Evolutionary conservation across 2,888 invertebrate species (phyloP), one percentile per base, ranked within the genome.

Genomic region (Lochmaea crataegi): DNA sequence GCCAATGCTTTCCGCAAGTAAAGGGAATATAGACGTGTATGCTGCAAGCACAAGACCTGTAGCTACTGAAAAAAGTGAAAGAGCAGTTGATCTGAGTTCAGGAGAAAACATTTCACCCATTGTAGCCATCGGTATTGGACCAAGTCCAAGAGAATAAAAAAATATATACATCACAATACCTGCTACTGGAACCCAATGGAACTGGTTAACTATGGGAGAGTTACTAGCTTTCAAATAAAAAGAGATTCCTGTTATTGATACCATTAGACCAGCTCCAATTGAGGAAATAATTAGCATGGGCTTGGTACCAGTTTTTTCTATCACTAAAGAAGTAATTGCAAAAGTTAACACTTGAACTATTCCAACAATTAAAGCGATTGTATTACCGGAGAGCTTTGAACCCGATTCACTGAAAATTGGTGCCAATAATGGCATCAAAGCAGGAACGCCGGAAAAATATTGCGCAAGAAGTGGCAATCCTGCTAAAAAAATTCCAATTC

Each of bases 71-170:
- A 58, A 9, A 14, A 58, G 22, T n/a, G 58, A 58, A 0, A 32
- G 26, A 11, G 58, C 58, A n/a, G 32, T 58, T 7, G 32, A 26
- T 32, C 58, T 58, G 12, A 58, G 26, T n/a, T 58, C 26, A 4
- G n/a, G 32, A 32, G 14, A 32, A 32, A 58, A 58, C n/a, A 58
- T 7, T 26, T 32, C 58, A 14, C 58, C 22, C 32, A 58, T 58
- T 14, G 32, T 58, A 26, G n/a, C 58, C 14, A 32, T n/a, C 3
- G 58, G 58, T 22, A 58, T 58, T 7, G 58, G 32, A 14, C 58
- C 58, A 32, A 58, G 58, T 58, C 58, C 58, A n/a, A 58, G 32
- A 9, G 58, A 58, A 58, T 58, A 58, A 58, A 58, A 26, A 58
- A 58, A 6, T 32, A 26, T 58, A n/a, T 14, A 58, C 5, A 32